A percentile compares a stretch with the other conserved stretches of the same genome.
These are phyloP conservation scores for Trochalopteron elliotii DNA, from an alignment of 2,113 vertebrate genomes.

Conservation along the genomic window DNA sequence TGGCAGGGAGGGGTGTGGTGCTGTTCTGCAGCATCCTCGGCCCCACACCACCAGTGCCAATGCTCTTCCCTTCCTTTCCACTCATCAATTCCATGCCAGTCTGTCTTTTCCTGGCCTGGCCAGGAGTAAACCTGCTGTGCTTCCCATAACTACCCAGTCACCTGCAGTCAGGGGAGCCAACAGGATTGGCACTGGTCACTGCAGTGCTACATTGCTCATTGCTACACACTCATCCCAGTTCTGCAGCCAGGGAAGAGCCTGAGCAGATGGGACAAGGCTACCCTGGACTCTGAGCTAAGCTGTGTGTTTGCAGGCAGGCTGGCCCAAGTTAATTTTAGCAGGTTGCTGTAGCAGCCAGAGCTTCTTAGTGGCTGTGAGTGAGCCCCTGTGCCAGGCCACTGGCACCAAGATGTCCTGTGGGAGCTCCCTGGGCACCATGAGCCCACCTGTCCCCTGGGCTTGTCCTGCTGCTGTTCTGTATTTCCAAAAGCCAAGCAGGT, in stretches of 20 bases:
- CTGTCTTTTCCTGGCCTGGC: neutral
- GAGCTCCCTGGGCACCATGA: neutral
- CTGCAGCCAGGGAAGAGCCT: neutral
- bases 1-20: neutral
- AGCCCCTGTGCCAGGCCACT: no score
- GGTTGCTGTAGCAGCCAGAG: neutral
- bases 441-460: neutral
- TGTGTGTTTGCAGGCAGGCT: neutral
- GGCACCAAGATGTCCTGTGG: neutral
- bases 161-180: neutral
- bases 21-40: neutral
- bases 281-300: neutral
- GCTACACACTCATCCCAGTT: accelerated
- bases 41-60: accelerated
- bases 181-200: accelerated
- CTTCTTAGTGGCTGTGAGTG: neutral
- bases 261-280: neutral
- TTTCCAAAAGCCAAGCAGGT: neutral
- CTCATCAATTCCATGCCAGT: accelerated
- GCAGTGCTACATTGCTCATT: accelerated
- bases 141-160: accelerated
- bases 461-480: accelerated
- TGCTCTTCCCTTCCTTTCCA: neutral
- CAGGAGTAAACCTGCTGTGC: neutral
- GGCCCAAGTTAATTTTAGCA: neutral